These are phyloP conservation scores for Furcula furcula DNA, from an alignment of 2,888 invertebrate genomes.

Conservation along the genomic window DNA sequence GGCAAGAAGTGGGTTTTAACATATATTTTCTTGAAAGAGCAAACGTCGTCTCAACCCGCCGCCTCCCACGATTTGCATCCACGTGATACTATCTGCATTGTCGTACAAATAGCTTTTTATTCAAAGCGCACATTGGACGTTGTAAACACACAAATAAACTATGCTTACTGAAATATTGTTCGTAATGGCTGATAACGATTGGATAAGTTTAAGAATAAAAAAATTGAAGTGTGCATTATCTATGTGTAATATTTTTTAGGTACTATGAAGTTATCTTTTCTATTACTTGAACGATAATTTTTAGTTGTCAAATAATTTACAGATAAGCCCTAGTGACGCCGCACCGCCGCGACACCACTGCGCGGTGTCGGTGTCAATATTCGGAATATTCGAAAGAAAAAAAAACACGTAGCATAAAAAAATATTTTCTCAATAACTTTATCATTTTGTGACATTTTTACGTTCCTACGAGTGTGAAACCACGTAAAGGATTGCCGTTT, in stretches of 20 bases:
- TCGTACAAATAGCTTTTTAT: slow-evolving; percentile 37
- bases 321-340: slow-evolving; percentile 19
- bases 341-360: slow-evolving; percentile 10
- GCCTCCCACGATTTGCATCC: slow-evolving; percentile 51
- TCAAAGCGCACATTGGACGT: slow-evolving; percentile 23
- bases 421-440: slow-evolving; percentile 15
- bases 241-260: slow-evolving; percentile 17
- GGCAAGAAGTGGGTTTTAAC: slow-evolving; percentile 50
- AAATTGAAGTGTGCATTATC: slow-evolving; percentile 16
- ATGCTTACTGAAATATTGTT: slow-evolving; percentile 19
- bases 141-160: slow-evolving; percentile 23
- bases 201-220: slow-evolving; percentile 18
- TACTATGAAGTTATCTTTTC: slow-evolving; percentile 19
- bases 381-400: slow-evolving; percentile 1
- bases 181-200: slow-evolving; percentile 16
- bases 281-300: slow-evolving; percentile 19
- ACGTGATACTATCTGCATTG: slow-evolving; percentile 30
- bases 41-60: slow-evolving; percentile 28
- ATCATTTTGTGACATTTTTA: slow-evolving; percentile 13
- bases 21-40: slow-evolving; percentile 50
- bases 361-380: too few species aligned
- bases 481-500: slow-evolving; percentile 15
- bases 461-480: slow-evolving; percentile 10
- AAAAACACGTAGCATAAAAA: slow-evolving; percentile 14
- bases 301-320: slow-evolving; percentile 23